Conservation (phyloP, 2,113 vertebrate genomes). For the Embiotoca jacksoni region DNA sequence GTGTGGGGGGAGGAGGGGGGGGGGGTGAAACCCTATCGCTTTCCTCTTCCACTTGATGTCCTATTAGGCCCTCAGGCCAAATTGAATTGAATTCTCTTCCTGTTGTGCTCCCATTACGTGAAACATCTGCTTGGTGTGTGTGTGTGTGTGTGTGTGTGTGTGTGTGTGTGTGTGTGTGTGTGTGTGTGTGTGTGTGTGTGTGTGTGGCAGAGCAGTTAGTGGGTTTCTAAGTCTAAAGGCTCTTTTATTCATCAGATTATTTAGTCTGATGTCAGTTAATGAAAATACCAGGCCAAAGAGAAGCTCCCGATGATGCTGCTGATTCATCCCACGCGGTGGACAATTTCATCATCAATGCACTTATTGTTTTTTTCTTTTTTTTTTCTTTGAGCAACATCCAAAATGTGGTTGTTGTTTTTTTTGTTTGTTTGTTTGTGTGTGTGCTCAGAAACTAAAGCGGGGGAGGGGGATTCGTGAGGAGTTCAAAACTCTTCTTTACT, state of each 20-base stretch:
- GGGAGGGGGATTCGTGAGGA: too few relatives aligned
- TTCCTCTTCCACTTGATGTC: conserved; percentile 67
- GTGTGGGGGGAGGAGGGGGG: conserved; percentile 59
- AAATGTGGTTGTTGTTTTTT: background rate
- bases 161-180: conserved; percentile 23
- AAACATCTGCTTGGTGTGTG: conserved; percentile 73
- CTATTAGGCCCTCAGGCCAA: conserved; percentile 76
- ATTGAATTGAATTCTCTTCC: conserved; percentile 76
- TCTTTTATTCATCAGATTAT: conserved; percentile 62
- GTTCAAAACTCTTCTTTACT: background rate
- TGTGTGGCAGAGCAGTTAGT: conserved; percentile 13
- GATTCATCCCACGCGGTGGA: background rate
- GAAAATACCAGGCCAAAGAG: conserved; percentile 34
- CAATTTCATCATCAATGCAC: conserved; percentile 27
- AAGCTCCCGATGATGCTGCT: background rate
- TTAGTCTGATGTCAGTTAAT: conserved; percentile 69
- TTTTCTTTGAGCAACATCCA: background rate
- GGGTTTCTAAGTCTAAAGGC: conserved; percentile 42
- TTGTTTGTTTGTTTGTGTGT: too few relatives aligned
- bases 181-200: background rate
- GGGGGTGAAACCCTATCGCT: conserved; percentile 77
- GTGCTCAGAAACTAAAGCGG: too few relatives aligned
- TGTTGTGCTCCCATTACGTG: conserved; percentile 73
- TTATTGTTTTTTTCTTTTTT: conserved; percentile 1
- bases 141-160: conserved; percentile 14